A percentile compares a stretch with the other conserved stretches of the same genome.
These are phyloP conservation scores for Anastatus disparis DNA, from an alignment of 1,140 invertebrate genomes.

Conservation along the genomic window DNA sequence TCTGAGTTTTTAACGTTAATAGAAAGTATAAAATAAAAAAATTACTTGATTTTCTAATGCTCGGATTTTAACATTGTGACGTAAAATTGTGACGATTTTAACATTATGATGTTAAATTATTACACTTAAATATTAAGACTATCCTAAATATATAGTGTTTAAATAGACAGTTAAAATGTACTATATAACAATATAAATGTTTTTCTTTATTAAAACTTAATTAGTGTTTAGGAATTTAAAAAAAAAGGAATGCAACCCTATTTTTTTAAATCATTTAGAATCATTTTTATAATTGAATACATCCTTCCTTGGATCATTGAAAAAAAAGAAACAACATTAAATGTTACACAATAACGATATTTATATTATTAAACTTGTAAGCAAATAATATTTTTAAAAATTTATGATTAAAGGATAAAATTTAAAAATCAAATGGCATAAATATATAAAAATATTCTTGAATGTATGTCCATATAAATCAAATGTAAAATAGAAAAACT, in stretches of 20 bases:
- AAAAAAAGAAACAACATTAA: too few relatives aligned
- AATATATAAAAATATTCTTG: not conserved
- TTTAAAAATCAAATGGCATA: conserved; percentile 15
- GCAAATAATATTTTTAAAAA: not conserved
- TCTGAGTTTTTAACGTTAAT: conserved; percentile 7
- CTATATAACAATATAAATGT: too few relatives aligned
- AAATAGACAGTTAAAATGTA: too few relatives aligned
- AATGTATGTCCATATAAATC: conserved; percentile 25
- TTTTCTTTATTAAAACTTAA: too few relatives aligned
- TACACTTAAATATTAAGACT: too few relatives aligned
- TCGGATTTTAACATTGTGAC: too few relatives aligned
- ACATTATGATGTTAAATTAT: too few relatives aligned
- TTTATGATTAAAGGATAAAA: not conserved
- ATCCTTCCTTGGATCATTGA: too few relatives aligned
- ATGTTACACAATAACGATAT: not conserved
- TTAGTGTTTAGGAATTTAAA: too few relatives aligned
- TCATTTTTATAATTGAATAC: not conserved
- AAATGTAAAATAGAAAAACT: not conserved
- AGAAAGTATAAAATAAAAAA: conserved; percentile 1
- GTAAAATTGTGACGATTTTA: too few relatives aligned
- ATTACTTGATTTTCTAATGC: not conserved
- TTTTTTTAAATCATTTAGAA: not conserved
- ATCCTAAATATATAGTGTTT: too few relatives aligned
- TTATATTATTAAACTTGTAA: conserved; percentile 10
- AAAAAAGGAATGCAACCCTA: too few relatives aligned